Evolutionary conservation across 2,888 invertebrate species (phyloP), one percentile per base, ranked within the genome.

Genomic region (Sarcophaga variegata): DNA sequence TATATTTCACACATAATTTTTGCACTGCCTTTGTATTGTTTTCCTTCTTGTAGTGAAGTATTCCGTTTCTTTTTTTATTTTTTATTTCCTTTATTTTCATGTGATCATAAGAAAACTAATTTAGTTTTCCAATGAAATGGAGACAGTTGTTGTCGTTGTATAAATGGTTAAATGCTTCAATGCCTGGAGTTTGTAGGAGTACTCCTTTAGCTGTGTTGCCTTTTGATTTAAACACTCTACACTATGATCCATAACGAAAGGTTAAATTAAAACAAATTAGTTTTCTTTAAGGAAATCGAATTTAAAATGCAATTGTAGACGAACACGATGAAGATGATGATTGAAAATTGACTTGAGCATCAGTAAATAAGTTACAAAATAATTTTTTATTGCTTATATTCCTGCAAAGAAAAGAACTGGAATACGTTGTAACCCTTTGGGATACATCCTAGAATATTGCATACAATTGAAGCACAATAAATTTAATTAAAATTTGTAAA

Each of bases 241-340:
- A 81, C 81, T 81, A 62, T 81, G 67, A 85, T 81, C 84, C 12
- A 22, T 67, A 81, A 77, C 62, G 22, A 81, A 67, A 85, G 81
- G 81, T 77, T 72, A 81, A 72, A 72, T 72, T 76, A 71, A 66
- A 76, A 25, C 45, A 77, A 85, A 81, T 85, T 85, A 75, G 70
- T 71, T 84, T 75, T 59, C 12, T 27, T 75, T 84, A 47, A 80
- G 14, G 17, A 81, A 54, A 67, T 67, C 3, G 27, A 83, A 83
- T 70, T 83, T 71, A 76, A 37, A 71, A 77, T 76, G 75, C 76
- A 77, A 64, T 62, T 63, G 54, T 14, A 0, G n/a, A n/a, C n/a
- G n/a, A n/a, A n/a, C n/a, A n/a, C n/a, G 12, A 3, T 0, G 37
- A 37, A 2, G 54, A 4, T 12, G 76, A 69, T 59, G 78, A 74